Evolutionary conservation across 2,888 invertebrate genomes (phyloP), one percentile per base, ranked within the genome.

Genomic region (Neoaliturus tenellus): DNA sequence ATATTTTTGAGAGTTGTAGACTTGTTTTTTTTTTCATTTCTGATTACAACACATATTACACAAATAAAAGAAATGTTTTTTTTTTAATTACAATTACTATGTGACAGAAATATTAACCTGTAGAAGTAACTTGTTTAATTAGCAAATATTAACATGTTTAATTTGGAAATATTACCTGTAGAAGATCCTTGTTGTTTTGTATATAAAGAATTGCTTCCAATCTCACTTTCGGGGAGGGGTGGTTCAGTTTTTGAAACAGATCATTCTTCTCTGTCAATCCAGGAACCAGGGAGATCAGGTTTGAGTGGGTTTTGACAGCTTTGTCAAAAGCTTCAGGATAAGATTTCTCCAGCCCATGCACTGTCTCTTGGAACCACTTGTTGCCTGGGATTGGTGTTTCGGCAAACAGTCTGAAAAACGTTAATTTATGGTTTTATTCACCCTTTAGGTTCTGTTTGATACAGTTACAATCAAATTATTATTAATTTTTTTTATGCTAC

Each of bases 321-420:
- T 91, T 91, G 88, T 96, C 96, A 89, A 96, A 96, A 14, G 92
- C 93, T 0, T 91, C 91, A 0, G 97, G 95, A 89, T 96, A 96
- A 87, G 94, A 93, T 4, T 90, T 91, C 90, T 97, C 96, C 0
- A 96, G 89, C 31, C 91, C 92, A 85, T 92, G 92, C 0, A 96
- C 88, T 39, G 94, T 69, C 8, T 69, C 41, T 20, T 69, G 81
- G 35, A 62, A 69, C 81, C 81, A 81, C 23, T 69, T 69, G 23
- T 41, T 67, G 51, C 28, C 39, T 5, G 28, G 0, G n/a, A 75
- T 28, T 3, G 75, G 48, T 48, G 10, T 75, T n/a, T 75, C 75
- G 28, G 75, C 75, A 25, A 75, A 44, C 28, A 75, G 25, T 28
- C 75, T 75, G n/a, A 75, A 75, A 75, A 48, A 6, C 35, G 23